A percentile compares a stretch with the other conserved stretches of the same genome.
phyloP scores from a whole-genome alignment of 1,140 invertebrate species.

The Calycopis cecrops region DNA sequence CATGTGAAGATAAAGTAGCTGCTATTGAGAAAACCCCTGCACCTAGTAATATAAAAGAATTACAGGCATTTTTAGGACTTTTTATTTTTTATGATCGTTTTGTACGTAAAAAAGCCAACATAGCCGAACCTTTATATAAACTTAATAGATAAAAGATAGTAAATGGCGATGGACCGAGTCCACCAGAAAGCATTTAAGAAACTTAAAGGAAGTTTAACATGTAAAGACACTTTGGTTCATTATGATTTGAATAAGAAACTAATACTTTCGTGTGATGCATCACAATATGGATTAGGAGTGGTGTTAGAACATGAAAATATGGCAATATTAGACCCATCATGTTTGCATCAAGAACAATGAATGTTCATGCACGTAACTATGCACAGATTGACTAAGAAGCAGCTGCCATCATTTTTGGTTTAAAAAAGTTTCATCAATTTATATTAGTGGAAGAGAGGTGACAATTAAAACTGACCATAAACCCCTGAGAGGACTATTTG shows the following conservation, averaged over 20 bases:
- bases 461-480: conserved; percentile 58
- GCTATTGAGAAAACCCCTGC: too few relatives aligned
- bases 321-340: conserved; percentile 57
- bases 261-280: conserved; percentile 59
- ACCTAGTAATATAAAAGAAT: too few relatives aligned
- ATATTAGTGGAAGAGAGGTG: conserved; percentile 27
- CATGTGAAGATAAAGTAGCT: too few relatives aligned
- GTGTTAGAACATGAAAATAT: conserved; percentile 39
- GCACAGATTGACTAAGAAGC: conserved; percentile 53
- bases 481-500: conserved; percentile 62
- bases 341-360: conserved; percentile 53
- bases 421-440: conserved; percentile 62
- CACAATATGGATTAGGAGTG: conserved; percentile 61
- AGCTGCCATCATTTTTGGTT: conserved; percentile 60
- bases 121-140: conserved; percentile 22
- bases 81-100: conserved; percentile 54
- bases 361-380: conserved; percentile 30
- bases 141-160: conserved; percentile 17
- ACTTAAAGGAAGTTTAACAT: conserved; percentile 39
- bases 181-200: conserved; percentile 1
- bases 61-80: too few relatives aligned
- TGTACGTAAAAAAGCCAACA: conserved; percentile 38
- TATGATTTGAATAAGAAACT: conserved; percentile 31
- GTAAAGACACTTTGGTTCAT: too few relatives aligned
- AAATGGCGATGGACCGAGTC: conserved; percentile 38